Percentiles rank a stretch among this genome's conserved stretches.
These are phyloP conservation scores for Atrina japonica DNA, from an alignment of 2,888 invertebrate species.

Conservation along the genomic window DNA sequence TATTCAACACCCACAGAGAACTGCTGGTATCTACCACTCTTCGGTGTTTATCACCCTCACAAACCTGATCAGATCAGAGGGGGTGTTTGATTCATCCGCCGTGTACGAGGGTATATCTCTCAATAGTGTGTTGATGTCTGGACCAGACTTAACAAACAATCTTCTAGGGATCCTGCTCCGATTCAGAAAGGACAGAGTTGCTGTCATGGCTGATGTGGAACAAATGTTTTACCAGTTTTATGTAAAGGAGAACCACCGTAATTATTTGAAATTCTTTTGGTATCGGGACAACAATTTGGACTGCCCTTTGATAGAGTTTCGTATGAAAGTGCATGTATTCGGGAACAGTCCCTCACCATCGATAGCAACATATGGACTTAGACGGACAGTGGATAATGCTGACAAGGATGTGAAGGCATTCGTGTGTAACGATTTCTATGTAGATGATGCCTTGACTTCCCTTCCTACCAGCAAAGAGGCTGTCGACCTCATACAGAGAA, in stretches of 20 bases:
- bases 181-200: constrained; percentile 39
- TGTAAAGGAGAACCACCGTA: constrained; percentile 31
- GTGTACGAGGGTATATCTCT: constrained; percentile 17
- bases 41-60: constrained; percentile 11
- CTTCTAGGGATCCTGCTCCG: constrained; percentile 44
- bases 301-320: constrained; percentile 27
- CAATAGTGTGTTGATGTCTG: constrained; percentile 40
- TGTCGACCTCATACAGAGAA: constrained; percentile 33
- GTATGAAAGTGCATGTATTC: constrained; percentile 25
- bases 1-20: constrained; percentile 2
- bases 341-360: constrained; percentile 42
- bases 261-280: constrained; percentile 42
- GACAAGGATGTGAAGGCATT: constrained; percentile 30
- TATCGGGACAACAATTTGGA: constrained; percentile 26
- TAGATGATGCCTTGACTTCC: constrained; percentile 53
- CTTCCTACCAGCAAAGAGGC: constrained; percentile 28
- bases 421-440: constrained; percentile 50
- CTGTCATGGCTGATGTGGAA: constrained; percentile 42
- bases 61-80: constrained; percentile 33
- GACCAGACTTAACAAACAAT: constrained; percentile 48
- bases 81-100: constrained; percentile 38
- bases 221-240: constrained; percentile 47
- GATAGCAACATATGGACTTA: constrained; percentile 39
- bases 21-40: constrained; percentile 5
- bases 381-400: constrained; percentile 17